Conservation (phyloP, 2,797 vertebrate genomes). For the Thalassophryne amazonica region DNA sequence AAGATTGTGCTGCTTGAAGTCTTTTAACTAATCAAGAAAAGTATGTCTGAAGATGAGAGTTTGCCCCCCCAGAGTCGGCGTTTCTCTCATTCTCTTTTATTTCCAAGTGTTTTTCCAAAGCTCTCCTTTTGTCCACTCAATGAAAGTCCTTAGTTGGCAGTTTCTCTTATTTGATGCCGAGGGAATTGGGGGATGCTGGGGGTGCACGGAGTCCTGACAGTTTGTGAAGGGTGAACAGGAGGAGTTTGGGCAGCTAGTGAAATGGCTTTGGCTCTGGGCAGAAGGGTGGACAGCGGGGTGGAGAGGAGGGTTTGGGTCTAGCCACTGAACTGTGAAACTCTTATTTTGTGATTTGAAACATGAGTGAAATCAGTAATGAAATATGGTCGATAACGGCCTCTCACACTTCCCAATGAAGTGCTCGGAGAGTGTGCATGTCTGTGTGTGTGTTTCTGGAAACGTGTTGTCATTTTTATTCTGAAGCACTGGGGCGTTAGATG, state of each 20-base stretch:
- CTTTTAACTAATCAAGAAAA: constrained; percentile 55
- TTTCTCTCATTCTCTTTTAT: constrained; percentile 53
- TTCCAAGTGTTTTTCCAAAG: constrained; percentile 69
- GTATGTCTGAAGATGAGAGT: constrained; percentile 55
- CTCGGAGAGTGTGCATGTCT: constrained; percentile 33
- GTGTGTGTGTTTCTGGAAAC: constrained; percentile 68
- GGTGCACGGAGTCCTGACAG: constrained; percentile 57
- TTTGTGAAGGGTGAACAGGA: constrained; percentile 55
- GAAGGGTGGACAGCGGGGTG: constrained; percentile 63
- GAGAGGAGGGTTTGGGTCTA: constrained; percentile 59
- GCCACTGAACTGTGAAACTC: constrained; percentile 82
- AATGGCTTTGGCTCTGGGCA: constrained; percentile 58
- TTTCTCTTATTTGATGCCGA: constrained; percentile 72
- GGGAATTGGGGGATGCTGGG: constrained; percentile 49
- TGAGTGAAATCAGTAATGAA: constrained; percentile 88
- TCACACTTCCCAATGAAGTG: constrained; percentile 74
- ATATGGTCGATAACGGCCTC: constrained; percentile 81
- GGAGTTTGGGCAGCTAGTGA: constrained; percentile 47
- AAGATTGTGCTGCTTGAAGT: constrained; percentile 38
- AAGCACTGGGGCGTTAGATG: constrained; percentile 68
- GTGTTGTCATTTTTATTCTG: constrained; percentile 85
- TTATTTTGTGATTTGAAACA: constrained; percentile 87
- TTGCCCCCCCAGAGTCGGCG: constrained; percentile 37
- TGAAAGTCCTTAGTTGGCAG: constrained; percentile 80
- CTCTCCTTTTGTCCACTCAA: constrained; percentile 73